phyloP scores from a whole-genome alignment of 2,888 invertebrate species.

The Conus canariensis region DNA sequence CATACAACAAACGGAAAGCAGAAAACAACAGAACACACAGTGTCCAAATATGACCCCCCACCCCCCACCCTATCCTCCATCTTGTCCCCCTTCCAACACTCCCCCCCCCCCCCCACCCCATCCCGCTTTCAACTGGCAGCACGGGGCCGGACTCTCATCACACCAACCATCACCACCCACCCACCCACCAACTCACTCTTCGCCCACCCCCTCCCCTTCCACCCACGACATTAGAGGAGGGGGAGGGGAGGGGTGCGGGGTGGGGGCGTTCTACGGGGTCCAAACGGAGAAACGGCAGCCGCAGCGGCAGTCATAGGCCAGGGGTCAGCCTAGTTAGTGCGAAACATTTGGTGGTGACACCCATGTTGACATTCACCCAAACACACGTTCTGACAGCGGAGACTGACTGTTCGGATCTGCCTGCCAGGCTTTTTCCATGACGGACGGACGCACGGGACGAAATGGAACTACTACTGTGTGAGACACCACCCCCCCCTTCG shows the following conservation, averaged over 20 bases:
- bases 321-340: not conserved
- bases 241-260: no score
- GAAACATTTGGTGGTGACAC: constrained; percentile 5
- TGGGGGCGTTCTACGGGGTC: not conserved
- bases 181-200: no score
- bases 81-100: not conserved
- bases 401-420: no score
- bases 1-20: no score
- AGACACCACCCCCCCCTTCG: not conserved
- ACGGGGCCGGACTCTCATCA: not conserved
- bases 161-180: no score
- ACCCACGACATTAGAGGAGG: not conserved
- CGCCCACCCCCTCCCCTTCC: not conserved
- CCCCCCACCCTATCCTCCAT: not conserved
- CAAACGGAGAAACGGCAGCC: not conserved
- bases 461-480: no score
- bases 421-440: no score
- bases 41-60: not conserved
- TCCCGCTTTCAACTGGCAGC: not conserved
- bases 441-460: no score
- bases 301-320: not conserved
- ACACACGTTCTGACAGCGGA: not conserved
- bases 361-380: constrained; percentile 35
- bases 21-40: no score
- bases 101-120: not conserved